Percentiles rank a stretch among this genome's conserved stretches.
Conservation (phyloP, 2,797 vertebrate species). For the Sebastes iracundus region DNA sequence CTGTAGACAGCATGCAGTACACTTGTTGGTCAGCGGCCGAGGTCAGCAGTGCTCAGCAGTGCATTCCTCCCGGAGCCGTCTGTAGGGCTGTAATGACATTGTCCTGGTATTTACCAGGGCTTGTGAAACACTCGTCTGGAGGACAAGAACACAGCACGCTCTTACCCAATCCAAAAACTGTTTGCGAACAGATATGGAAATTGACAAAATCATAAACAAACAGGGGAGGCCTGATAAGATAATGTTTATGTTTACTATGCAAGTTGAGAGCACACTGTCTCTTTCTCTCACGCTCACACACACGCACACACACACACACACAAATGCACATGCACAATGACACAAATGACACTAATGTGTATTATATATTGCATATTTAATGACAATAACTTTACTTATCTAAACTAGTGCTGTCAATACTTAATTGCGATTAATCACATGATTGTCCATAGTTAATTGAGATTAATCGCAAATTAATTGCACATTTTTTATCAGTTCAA, state of each 20-base stretch:
- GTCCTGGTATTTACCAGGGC: slow-evolving; percentile 34
- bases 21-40: slow-evolving; percentile 64
- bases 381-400: neutral
- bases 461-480: too few relatives aligned
- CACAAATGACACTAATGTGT: neutral
- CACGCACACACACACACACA: neutral
- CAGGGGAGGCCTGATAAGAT: slow-evolving; percentile 61
- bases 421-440: too few relatives aligned
- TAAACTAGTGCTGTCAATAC: too few relatives aligned
- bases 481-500: too few relatives aligned
- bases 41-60: slow-evolving; percentile 57
- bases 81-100: slow-evolving; percentile 33
- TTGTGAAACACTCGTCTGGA: slow-evolving; percentile 60
- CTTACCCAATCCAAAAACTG: slow-evolving; percentile 49
- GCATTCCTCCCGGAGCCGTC: slow-evolving; percentile 23
- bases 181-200: slow-evolving; percentile 57
- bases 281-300: neutral
- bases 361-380: neutral
- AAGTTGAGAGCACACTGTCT: slow-evolving; percentile 10
- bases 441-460: too few relatives aligned
- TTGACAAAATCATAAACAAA: slow-evolving; percentile 51
- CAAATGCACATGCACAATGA: neutral
- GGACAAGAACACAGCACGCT: slow-evolving; percentile 24
- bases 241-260: slow-evolving; percentile 47
- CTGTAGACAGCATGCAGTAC: slow-evolving; percentile 59